phyloP scores from a whole-genome alignment of 2,113 vertebrate genomes.

The Brachionichthys hirsutus region DNA sequence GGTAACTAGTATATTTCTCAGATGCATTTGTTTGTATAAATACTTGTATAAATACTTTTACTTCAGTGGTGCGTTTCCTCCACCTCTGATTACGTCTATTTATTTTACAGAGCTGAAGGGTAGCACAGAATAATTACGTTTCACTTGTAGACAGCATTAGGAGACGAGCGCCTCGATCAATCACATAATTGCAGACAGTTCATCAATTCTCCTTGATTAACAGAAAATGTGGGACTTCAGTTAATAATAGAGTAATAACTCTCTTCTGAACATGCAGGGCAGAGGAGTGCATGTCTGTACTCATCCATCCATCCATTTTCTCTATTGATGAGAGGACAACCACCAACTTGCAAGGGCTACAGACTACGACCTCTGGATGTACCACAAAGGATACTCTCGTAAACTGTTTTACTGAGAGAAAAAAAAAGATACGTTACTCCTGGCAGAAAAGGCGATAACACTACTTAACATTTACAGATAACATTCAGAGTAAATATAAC shows the following conservation, averaged over 20 bases:
- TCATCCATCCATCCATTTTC: constrained; percentile 30
- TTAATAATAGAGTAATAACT: constrained; percentile 38
- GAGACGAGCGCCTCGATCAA: constrained; percentile 16
- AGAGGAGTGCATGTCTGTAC: constrained; percentile 40
- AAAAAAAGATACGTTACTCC: not conserved
- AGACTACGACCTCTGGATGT: not conserved
- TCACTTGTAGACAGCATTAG: not conserved
- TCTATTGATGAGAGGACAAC: constrained; percentile 38
- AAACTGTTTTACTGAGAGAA: no score
- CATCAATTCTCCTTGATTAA: constrained; percentile 24
- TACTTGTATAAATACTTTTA: no score
- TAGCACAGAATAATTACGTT: not conserved
- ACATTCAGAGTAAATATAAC: not conserved
- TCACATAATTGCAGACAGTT: constrained; percentile 30
- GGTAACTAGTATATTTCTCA: no score
- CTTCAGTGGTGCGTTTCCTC: no score
- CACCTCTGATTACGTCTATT: no score
- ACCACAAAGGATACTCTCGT: not conserved
- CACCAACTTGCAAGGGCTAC: not conserved
- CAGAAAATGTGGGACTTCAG: constrained; percentile 21
- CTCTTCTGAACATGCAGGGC: constrained; percentile 29
- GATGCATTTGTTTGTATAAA: no score
- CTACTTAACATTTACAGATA: not conserved
- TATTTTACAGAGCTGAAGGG: not conserved
- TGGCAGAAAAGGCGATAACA: not conserved